phyloP scores from a whole-genome alignment of 2,888 invertebrate genomes.

The Ochropacha duplaris region DNA sequence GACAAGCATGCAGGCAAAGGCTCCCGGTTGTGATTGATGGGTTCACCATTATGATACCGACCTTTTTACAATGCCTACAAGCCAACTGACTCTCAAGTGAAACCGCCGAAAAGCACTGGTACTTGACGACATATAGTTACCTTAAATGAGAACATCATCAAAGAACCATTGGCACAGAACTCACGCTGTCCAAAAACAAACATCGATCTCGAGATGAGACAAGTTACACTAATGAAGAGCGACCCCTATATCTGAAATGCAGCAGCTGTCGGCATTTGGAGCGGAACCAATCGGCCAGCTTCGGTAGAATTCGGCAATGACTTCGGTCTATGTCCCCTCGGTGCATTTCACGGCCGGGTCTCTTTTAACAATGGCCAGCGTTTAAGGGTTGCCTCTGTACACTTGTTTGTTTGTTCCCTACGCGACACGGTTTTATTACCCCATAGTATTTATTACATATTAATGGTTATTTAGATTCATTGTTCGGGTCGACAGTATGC shows the following conservation, averaged over 20 bases:
- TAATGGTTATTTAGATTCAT: slow-evolving; percentile 83
- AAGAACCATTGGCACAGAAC: slow-evolving; percentile 65
- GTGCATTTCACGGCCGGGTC: slow-evolving; percentile 57
- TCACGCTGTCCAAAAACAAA: slow-evolving; percentile 78
- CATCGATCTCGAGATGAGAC: slow-evolving; percentile 79
- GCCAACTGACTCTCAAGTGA: no score
- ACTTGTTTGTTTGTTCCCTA: slow-evolving; percentile 81
- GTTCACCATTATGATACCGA: no score
- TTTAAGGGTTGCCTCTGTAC: slow-evolving; percentile 71
- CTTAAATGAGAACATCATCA: slow-evolving; percentile 73
- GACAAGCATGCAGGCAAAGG: no score
- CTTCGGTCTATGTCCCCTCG: slow-evolving; percentile 47
- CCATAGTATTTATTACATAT: slow-evolving; percentile 83
- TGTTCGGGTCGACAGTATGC: slow-evolving; percentile 79
- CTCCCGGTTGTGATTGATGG: no score
- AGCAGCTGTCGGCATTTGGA: slow-evolving; percentile 80
- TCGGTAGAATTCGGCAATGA: slow-evolving; percentile 60
- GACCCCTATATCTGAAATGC: slow-evolving; percentile 76
- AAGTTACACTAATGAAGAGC: slow-evolving; percentile 81
- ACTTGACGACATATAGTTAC: no score
- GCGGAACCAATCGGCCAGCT: slow-evolving; percentile 73
- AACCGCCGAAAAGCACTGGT: no score
- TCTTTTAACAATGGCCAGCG: slow-evolving; percentile 57
- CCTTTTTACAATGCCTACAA: no score
- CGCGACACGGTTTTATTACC: slow-evolving; percentile 73